Percentiles rank a stretch among this genome's conserved stretches.
These are phyloP conservation scores for Drosophila percnosoma DNA, from an alignment of 2,888 invertebrate species.

Conservation along the genomic window DNA sequence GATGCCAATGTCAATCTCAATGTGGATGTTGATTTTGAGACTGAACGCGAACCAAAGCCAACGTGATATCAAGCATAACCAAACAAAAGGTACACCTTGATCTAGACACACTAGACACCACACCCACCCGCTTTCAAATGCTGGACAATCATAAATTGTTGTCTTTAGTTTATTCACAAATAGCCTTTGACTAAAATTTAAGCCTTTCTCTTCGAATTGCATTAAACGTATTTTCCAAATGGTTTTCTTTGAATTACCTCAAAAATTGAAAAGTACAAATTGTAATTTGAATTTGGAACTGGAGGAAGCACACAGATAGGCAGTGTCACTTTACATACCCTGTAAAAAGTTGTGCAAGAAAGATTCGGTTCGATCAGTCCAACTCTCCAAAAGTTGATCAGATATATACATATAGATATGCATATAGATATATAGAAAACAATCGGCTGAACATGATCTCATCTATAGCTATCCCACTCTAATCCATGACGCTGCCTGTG, in stretches of 20 bases:
- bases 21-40: conserved; percentile 36
- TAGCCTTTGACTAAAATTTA: not conserved
- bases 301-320: conserved; percentile 1
- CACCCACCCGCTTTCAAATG: conserved; percentile 31
- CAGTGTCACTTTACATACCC: not conserved
- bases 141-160: not conserved
- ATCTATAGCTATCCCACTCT: conserved; percentile 7
- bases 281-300: not conserved
- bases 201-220: not conserved
- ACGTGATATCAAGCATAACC: conserved; percentile 40
- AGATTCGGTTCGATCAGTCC: not conserved
- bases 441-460: not conserved
- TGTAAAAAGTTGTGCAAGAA: not conserved
- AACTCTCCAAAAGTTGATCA: not conserved
- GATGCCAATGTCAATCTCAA: conserved; percentile 2
- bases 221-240: not conserved
- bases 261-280: not conserved
- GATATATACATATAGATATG: not conserved
- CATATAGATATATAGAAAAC: not conserved
- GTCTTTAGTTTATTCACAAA: conserved; percentile 2
- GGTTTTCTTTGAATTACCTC: not conserved
- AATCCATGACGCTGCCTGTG: not conserved
- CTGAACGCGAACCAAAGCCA: conserved; percentile 35
- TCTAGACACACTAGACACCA: not conserved
- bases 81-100: not conserved